phyloP scores from a whole-genome alignment of 2,113 vertebrate genomes.

The Epinephelus moara region DNA sequence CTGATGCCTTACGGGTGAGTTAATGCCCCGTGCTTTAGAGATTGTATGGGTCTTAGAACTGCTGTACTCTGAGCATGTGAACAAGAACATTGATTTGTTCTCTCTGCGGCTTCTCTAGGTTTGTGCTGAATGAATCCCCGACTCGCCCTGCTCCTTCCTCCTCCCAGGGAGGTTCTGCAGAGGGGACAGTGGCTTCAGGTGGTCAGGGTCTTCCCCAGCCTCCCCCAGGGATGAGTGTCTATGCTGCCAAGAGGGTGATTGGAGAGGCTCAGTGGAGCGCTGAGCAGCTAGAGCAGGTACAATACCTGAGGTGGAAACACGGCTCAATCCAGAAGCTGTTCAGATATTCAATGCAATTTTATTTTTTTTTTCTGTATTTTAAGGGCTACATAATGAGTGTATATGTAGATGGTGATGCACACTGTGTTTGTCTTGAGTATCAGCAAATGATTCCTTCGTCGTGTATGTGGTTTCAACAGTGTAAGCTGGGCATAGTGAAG shows the following conservation, averaged over 20 bases:
- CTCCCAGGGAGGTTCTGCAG: conserved; percentile 84
- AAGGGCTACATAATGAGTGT: not conserved
- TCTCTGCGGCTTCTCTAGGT: conserved; percentile 79
- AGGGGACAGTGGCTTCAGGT: conserved; percentile 78
- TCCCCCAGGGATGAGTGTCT: conserved; percentile 97
- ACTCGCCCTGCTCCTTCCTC: conserved; percentile 89
- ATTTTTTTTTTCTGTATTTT: not conserved
- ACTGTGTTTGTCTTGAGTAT: no score
- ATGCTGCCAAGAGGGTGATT: conserved; percentile 95
- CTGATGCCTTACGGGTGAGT: conserved; percentile 99
- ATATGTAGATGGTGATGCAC: no score
- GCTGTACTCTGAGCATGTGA: not conserved
- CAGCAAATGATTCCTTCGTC: not conserved
- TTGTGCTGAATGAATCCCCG: conserved; percentile 94
- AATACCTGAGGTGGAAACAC: not conserved
- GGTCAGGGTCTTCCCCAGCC: conserved; percentile 92
- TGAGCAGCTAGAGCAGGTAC: conserved; percentile 96
- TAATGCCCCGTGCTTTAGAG: not conserved
- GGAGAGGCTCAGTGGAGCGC: conserved; percentile 97
- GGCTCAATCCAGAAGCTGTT: no score
- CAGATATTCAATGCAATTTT: not conserved
- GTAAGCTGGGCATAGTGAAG: conserved; percentile 97
- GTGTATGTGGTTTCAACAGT: conserved; percentile 80
- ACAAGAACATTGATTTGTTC: not conserved
- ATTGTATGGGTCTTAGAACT: not conserved